These are phyloP conservation scores for Pristionchus entomophagus DNA, from an alignment of 2,888 invertebrate genomes.

Conservation along the genomic window DNA sequence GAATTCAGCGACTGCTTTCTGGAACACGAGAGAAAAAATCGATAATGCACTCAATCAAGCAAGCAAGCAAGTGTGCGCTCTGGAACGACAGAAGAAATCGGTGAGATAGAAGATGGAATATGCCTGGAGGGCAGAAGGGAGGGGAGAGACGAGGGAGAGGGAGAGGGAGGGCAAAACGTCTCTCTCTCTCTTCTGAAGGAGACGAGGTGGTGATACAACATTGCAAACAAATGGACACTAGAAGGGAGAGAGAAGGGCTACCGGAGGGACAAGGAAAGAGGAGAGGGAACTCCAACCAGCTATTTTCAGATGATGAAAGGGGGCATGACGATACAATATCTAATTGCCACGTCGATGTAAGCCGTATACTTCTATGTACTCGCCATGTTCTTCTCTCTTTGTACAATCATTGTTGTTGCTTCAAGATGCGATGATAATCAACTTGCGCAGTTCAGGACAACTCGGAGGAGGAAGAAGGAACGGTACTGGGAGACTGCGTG, in stretches of 20 bases:
- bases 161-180: background rate
- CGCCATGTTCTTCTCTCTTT: too few relatives aligned
- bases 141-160: slow-evolving; percentile 13
- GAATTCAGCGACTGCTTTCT: too few relatives aligned
- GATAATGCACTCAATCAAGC: background rate
- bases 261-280: slow-evolving; percentile 30
- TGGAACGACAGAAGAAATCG: background rate
- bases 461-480: background rate
- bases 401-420: too few relatives aligned
- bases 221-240: slow-evolving; percentile 41
- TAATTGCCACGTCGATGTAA: too few relatives aligned
- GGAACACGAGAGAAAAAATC: background rate
- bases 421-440: too few relatives aligned
- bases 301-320: background rate
- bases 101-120: slow-evolving; percentile 37
- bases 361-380: too few relatives aligned
- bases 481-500: background rate
- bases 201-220: slow-evolving; percentile 34
- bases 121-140: slow-evolving; percentile 5
- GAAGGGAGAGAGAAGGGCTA: background rate
- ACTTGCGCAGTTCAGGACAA: too few relatives aligned
- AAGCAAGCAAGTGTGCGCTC: background rate
- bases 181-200: slow-evolving; percentile 21
- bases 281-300: slow-evolving; percentile 24
- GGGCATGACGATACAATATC: background rate